phyloP scores from a whole-genome alignment of 1,140 invertebrate genomes.

The Harpegnathos saltator region DNA sequence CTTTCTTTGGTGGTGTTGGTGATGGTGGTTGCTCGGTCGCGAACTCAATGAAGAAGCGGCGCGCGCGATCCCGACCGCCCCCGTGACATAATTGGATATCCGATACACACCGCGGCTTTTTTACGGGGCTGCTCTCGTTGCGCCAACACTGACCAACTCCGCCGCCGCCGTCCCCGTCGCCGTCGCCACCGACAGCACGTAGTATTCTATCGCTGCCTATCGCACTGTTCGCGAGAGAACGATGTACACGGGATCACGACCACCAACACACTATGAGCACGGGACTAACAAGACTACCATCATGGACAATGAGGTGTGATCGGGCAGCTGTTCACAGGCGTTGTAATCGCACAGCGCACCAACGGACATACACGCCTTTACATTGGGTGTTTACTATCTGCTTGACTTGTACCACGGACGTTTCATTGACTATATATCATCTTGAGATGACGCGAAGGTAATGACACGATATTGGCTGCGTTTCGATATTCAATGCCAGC shows the following conservation, averaged over 20 bases:
- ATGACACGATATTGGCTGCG: too few species aligned
- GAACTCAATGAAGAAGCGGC: background rate
- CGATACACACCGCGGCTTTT: background rate
- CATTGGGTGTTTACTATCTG: too few species aligned
- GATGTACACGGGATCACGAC: slow-evolving; percentile 27
- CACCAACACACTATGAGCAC: slow-evolving; percentile 1
- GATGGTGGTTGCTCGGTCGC: background rate
- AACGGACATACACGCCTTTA: too few species aligned
- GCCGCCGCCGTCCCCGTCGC: background rate
- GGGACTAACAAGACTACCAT: too few species aligned
- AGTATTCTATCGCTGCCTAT: background rate
- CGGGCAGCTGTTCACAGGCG: too few species aligned
- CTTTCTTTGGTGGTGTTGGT: background rate
- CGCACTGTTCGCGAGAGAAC: slow-evolving; percentile 2
- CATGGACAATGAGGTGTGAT: too few species aligned
- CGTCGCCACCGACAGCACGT: background rate
- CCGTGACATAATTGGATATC: slow-evolving; percentile 48
- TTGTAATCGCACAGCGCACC: too few species aligned
- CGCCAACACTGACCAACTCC: background rate
- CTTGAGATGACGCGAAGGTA: too few species aligned
- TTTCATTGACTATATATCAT: too few species aligned
- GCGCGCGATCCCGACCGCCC: slow-evolving; percentile 2
- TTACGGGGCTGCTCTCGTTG: background rate
- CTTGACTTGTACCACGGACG: too few species aligned
- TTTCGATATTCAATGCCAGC: too few species aligned